phyloP scores from a whole-genome alignment of 2,888 invertebrate species.

The Meganola albula region DNA sequence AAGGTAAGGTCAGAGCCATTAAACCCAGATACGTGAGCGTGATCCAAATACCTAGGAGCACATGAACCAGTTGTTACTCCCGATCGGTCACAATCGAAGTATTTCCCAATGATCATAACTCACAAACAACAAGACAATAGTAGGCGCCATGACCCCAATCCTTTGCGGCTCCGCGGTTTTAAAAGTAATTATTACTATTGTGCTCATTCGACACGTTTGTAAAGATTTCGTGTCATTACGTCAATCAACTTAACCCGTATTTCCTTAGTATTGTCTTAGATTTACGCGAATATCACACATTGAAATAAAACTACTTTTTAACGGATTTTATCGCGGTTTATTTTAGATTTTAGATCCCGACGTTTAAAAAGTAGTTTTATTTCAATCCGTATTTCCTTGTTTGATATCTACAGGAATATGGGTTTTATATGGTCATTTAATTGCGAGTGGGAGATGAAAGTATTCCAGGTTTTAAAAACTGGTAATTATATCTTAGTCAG shows the following conservation, averaged over 20 bases:
- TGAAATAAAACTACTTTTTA: too few relatives aligned
- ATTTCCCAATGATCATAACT: slow-evolving; percentile 28
- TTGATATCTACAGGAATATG: not conserved
- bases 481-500: not conserved
- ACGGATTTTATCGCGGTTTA: too few relatives aligned
- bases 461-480: not conserved
- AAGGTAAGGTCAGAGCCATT: too few relatives aligned
- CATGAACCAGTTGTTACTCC: slow-evolving; percentile 5
- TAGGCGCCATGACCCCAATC: slow-evolving; percentile 28
- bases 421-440: too few relatives aligned
- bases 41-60: not conserved
- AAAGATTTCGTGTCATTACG: slow-evolving; percentile 17
- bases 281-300: too few relatives aligned
- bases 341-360: too few relatives aligned
- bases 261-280: too few relatives aligned
- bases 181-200: slow-evolving; percentile 30
- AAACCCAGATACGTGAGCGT: not conserved
- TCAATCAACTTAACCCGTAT: too few relatives aligned
- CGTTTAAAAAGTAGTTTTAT: too few relatives aligned
- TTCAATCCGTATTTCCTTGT: slow-evolving; percentile 12
- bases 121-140: slow-evolving; percentile 29
- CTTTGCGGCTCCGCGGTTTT: slow-evolving; percentile 30
- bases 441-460: not conserved
- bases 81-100: slow-evolving; percentile 13
- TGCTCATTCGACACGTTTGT: slow-evolving; percentile 18